A percentile compares a stretch with the other conserved stretches of the same genome.
Conservation (phyloP, 2,113 vertebrate genomes). For the Cygnus atratus region DNA sequence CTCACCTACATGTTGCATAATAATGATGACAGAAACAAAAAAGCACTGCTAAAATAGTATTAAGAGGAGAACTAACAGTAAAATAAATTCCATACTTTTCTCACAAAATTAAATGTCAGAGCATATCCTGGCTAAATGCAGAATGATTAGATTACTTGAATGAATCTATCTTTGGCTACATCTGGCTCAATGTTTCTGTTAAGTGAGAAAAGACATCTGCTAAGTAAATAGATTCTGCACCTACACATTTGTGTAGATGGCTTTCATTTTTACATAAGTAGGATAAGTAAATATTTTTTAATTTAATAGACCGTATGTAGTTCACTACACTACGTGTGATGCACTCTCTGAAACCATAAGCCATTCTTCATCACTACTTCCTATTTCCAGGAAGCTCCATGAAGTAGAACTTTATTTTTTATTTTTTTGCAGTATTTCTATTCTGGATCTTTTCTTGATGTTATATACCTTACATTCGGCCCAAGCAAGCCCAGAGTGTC, state of each 20-base stretch:
- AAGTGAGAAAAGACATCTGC: background rate
- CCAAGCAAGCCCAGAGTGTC: background rate
- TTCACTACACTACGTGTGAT: background rate
- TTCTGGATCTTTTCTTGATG: background rate
- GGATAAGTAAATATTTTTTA: background rate
- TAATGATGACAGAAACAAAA: background rate
- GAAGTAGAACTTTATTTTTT: background rate
- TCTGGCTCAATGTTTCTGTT: constrained; percentile 21
- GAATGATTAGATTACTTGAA: background rate
- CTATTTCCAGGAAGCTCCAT: background rate
- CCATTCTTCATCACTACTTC: background rate
- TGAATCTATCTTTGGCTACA: background rate
- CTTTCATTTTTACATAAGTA: background rate
- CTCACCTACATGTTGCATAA: background rate
- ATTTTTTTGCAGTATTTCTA: background rate
- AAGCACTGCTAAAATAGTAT: background rate
- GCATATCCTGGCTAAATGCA: background rate
- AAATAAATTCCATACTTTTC: background rate
- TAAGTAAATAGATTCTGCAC: background rate
- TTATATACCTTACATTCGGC: background rate
- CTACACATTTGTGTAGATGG: background rate
- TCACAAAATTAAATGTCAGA: background rate
- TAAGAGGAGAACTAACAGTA: background rate
- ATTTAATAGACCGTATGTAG: background rate
- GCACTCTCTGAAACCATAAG: background rate